These are phyloP conservation scores for Perithous albicinctus DNA, from an alignment of 2,888 invertebrate genomes.

Conservation along the genomic window DNA sequence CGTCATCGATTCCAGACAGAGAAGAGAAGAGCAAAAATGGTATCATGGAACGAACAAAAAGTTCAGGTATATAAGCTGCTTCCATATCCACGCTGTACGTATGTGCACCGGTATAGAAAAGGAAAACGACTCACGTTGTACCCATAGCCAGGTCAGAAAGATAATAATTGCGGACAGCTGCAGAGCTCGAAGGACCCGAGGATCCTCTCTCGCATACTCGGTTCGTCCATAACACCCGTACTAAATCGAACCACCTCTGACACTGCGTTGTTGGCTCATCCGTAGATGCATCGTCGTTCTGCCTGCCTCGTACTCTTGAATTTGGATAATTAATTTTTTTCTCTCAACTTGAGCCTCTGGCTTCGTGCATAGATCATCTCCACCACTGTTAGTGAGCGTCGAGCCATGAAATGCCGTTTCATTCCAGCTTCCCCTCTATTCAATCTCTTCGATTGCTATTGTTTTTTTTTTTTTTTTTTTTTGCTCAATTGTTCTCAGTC, in stretches of 20 bases:
- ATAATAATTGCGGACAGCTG: slow-evolving; percentile 82
- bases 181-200: slow-evolving; percentile 72
- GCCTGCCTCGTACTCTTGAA: slow-evolving; percentile 66
- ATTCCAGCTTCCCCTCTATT: slow-evolving; percentile 19
- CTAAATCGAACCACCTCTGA: slow-evolving; percentile 60
- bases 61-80: slow-evolving; percentile 63
- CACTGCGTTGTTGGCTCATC: slow-evolving; percentile 24
- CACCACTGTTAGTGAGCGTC: slow-evolving; percentile 47
- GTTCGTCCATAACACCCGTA: slow-evolving; percentile 55
- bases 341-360: slow-evolving; percentile 27
- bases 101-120: slow-evolving; percentile 47
- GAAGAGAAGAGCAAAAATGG: slow-evolving; percentile 72
- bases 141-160: slow-evolving; percentile 75
- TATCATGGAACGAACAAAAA: slow-evolving; percentile 56
- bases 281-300: slow-evolving; percentile 34
- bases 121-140: slow-evolving; percentile 49
- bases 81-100: slow-evolving; percentile 24
- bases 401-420: slow-evolving; percentile 59
- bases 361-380: slow-evolving; percentile 40
- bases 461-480: slow-evolving; percentile 34
- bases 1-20: slow-evolving; percentile 79
- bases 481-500: slow-evolving; percentile 25
- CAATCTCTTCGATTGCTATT: slow-evolving; percentile 35
- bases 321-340: slow-evolving; percentile 76
- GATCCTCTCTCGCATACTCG: slow-evolving; percentile 66